phyloP scores from a whole-genome alignment of 2,888 invertebrate genomes.

The Drosophila paramelanica region DNA sequence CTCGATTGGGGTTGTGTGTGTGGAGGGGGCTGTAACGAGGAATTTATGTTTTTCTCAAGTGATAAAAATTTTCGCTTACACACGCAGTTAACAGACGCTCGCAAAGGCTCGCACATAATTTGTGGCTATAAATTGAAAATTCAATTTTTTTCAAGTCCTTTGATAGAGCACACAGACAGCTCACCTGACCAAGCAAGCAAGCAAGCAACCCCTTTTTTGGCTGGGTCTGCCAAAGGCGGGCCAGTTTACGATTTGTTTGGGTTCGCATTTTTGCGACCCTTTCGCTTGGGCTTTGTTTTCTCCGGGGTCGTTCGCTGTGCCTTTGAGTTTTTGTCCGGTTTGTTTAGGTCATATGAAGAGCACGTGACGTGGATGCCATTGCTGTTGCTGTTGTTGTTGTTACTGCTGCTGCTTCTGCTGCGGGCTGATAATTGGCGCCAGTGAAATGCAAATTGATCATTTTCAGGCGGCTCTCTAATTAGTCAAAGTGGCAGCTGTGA shows the following conservation, averaged over 20 bases:
- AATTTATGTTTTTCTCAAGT: conserved; percentile 82
- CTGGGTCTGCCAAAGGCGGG: background rate
- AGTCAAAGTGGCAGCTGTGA: conserved; percentile 74
- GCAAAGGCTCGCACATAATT: conserved; percentile 61
- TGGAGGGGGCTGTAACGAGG: conserved; percentile 48
- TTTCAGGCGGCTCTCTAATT: conserved; percentile 75
- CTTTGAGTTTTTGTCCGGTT: conserved; percentile 31
- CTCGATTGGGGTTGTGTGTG: conserved; percentile 37
- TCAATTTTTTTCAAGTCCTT: conserved; percentile 75
- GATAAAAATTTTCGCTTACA: conserved; percentile 82
- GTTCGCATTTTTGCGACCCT: conserved; percentile 56
- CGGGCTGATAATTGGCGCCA: conserved; percentile 65
- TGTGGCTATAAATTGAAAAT: conserved; percentile 81
- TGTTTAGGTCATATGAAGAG: conserved; percentile 59
- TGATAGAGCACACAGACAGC: conserved; percentile 9
- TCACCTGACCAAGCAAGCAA: conserved; percentile 45
- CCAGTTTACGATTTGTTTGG: conserved; percentile 76
- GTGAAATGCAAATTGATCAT: conserved; percentile 80
- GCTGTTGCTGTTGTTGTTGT: conserved; percentile 9
- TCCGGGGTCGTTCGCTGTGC: conserved; percentile 9
- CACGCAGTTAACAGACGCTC: conserved; percentile 65
- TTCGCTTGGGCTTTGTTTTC: conserved; percentile 36
- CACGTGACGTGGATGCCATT: conserved; percentile 48
- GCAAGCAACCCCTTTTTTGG: conserved; percentile 5
- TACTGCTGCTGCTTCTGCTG: conserved; percentile 24